Base-by-base conservation (phyloP, 1,140 invertebrate genomes). In the Mamestra configurata region DNA sequence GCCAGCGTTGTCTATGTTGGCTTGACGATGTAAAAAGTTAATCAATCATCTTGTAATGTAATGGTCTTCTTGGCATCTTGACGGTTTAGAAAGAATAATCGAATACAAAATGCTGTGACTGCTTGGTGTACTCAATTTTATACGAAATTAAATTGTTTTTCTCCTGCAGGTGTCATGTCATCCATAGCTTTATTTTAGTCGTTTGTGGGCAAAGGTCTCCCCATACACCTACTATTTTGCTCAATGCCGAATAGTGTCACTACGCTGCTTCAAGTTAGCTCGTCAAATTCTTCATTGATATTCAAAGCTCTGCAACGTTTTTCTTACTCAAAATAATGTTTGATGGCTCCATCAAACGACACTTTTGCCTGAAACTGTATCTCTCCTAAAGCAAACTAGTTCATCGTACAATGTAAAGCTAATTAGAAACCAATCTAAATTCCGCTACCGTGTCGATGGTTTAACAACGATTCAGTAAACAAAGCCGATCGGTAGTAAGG, bases 401-500 rank as follows among this genome's bases (percentile, higher is more conserved):
- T 43, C 40, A 13, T n/a, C 2, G 4, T n/a, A 3, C 43, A n/a
- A 13, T 46, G 43, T 46, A 46, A 46, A 46, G 15, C 59, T 27
- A 51, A 31, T 46, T 31, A 49, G 15, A 24, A 49, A 18, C 40
- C 43, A 24, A 43, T 15, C 66, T 27, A 18, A 51, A 51, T 70
- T 49, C 66, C 66, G 11, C 3, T 37, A 53, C 27, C 24, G 27
- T 72, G 49, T 53, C 22, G 49, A 53, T 72, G 37, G 24, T 31
- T 27, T 10, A 70, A 37, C 18, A 8, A n/a, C 43, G 15, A 15
- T 49, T 46, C 31, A 8, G 18, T 35, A 27, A 78, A 40, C 61
- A 51, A 75, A 64, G 66, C 43, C 13, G 76, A 68, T 76, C 79
- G 73, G 68, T 85, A 82, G 86, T 88, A 89, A 78, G 82, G 84